Conservation (phyloP, 2,888 invertebrate genomes). For the Carcina quercana region DNA sequence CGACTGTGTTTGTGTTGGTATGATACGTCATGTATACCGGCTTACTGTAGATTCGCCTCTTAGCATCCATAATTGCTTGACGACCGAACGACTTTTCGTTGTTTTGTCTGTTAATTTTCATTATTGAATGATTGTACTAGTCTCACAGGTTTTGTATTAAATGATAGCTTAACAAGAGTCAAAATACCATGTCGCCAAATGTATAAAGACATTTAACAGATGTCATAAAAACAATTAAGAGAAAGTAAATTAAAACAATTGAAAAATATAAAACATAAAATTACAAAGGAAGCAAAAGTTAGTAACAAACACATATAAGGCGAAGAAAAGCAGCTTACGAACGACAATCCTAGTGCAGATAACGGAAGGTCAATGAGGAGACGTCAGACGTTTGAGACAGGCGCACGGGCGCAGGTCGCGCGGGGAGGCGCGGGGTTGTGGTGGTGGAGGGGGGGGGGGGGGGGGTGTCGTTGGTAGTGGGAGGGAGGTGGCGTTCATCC, state of each 20-base stretch:
- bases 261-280: background rate
- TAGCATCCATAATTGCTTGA: conserved; percentile 68
- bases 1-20: conserved; percentile 65
- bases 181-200: too few relatives aligned
- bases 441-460: conserved; percentile 22
- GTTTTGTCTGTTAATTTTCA: too few relatives aligned
- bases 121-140: too few relatives aligned
- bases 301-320: too few relatives aligned
- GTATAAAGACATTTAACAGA: too few relatives aligned
- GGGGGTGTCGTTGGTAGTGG: conserved; percentile 24
- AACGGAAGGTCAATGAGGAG: conserved; percentile 71
- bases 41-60: conserved; percentile 70
- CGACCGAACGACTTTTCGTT: conserved; percentile 59
- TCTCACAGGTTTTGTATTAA: too few relatives aligned
- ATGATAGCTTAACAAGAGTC: too few relatives aligned
- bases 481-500: conserved; percentile 23
- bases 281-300: background rate
- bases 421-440: conserved; percentile 18
- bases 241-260: background rate
- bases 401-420: conserved; percentile 31
- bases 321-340: too few relatives aligned
- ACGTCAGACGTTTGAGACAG: conserved; percentile 53
- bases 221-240: too few relatives aligned
- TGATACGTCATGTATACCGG: conserved; percentile 70
- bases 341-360: conserved; percentile 57